phyloP scores from a whole-genome alignment of 2,888 invertebrate genomes.

The Eupithecia vulgata region DNA sequence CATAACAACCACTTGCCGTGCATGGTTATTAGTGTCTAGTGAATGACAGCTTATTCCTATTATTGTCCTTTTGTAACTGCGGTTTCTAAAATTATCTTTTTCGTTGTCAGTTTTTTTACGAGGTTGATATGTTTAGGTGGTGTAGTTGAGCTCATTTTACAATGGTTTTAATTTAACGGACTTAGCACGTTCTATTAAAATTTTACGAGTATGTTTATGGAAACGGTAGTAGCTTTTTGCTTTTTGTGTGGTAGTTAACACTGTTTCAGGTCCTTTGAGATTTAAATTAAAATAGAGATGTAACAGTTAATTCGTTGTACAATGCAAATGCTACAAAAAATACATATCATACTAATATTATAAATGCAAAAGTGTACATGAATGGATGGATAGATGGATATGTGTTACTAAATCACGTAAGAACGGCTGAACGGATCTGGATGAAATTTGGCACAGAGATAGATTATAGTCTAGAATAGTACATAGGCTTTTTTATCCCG shows the following conservation, averaged over 20 bases:
- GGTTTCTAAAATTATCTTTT: background rate
- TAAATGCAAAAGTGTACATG: no score
- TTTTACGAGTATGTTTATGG: background rate
- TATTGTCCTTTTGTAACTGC: constrained; percentile 1
- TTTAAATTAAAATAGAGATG: background rate
- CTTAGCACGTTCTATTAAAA: background rate
- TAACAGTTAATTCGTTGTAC: background rate
- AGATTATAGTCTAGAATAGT: no score
- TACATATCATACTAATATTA: no score
- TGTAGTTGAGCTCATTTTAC: background rate
- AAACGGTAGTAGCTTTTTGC: background rate
- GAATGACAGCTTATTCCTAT: constrained; percentile 11
- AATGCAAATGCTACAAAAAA: no score
- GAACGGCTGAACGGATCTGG: no score
- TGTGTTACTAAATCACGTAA: no score
- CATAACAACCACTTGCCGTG: background rate
- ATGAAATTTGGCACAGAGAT: no score
- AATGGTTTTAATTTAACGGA: background rate
- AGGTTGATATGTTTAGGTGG: background rate
- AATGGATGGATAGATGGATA: no score
- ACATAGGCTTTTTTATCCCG: no score
- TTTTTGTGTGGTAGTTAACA: background rate
- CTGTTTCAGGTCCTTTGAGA: background rate
- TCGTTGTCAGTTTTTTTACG: background rate
- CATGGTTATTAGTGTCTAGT: constrained; percentile 10